A percentile compares a stretch with the other conserved stretches of the same genome.
Evolutionary conservation across 2,797 vertebrate species (phyloP).

Genomic region (Melanotaenia maccullochi): DNA sequence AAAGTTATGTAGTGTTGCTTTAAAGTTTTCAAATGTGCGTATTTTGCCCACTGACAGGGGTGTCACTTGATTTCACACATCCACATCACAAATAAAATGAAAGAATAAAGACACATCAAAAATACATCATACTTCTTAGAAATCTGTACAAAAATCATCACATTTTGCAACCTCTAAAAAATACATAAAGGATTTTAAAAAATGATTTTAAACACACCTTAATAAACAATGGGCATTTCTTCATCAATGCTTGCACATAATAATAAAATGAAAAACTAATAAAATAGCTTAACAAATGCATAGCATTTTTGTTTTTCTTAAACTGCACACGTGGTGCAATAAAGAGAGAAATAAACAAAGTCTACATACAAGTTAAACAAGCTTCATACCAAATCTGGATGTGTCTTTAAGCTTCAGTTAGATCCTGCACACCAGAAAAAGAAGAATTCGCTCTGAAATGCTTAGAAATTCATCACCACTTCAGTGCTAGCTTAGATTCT

Average conservation of each 20-base stretch:
- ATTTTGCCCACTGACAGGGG: conserved; percentile 22
- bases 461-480: conserved; percentile 13
- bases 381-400: conserved; percentile 59
- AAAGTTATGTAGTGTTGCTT: conserved; percentile 3
- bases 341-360: conserved; percentile 44
- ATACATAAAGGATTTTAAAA: conserved; percentile 42
- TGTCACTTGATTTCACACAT: conserved; percentile 28
- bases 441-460: conserved; percentile 39
- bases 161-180: conserved; percentile 38
- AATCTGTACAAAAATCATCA: conserved; percentile 63
- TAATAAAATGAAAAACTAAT: conserved; percentile 59
- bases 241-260: conserved; percentile 67
- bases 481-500: conserved; percentile 12
- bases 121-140: conserved; percentile 39
- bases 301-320: conserved; percentile 79
- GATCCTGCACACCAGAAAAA: conserved; percentile 46
- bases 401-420: conserved; percentile 42
- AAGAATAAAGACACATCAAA: conserved; percentile 27
- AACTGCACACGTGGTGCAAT: conserved; percentile 79
- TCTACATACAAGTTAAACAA: conserved; percentile 53
- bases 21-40: conserved; percentile 13
- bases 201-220: conserved; percentile 51
- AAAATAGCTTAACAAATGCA: conserved; percentile 88
- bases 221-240: conserved; percentile 66
- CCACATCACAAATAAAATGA: conserved; percentile 35